A percentile compares a stretch with the other conserved stretches of the same genome.
Evolutionary conservation across 1,140 invertebrate genomes (phyloP).

Genomic region (Diorhabda sublineata): DNA sequence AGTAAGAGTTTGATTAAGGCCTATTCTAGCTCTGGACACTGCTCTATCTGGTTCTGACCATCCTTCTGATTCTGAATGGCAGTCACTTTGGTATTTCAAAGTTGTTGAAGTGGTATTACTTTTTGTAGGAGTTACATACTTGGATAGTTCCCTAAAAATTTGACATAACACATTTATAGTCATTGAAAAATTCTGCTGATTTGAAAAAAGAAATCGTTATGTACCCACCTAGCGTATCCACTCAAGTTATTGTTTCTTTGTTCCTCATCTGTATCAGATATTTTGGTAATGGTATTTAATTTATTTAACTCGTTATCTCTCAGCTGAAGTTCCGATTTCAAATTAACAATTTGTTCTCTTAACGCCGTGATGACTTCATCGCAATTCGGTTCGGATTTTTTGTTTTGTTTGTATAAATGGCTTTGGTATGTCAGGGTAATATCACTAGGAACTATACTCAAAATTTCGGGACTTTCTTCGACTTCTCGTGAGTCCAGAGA

Average conservation of each 20-base stretch:
- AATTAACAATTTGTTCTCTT: conserved; percentile 44
- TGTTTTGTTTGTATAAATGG: conserved; percentile 40
- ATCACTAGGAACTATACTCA: conserved; percentile 36
- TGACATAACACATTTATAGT: background rate
- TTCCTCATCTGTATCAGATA: conserved; percentile 15
- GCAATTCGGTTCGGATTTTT: conserved; percentile 31
- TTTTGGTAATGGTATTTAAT: conserved; percentile 26
- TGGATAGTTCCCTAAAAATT: background rate
- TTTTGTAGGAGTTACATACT: conserved; percentile 15
- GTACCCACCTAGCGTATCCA: background rate
- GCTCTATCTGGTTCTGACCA: conserved; percentile 81
- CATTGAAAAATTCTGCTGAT: background rate
- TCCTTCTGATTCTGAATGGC: conserved; percentile 65
- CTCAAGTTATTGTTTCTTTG: conserved; percentile 4
- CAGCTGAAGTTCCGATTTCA: conserved; percentile 49
- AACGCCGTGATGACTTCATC: conserved; percentile 41
- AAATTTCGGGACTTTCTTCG: conserved; percentile 25
- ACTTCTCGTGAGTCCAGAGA: conserved; percentile 25
- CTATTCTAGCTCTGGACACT: conserved; percentile 56
- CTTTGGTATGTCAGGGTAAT: conserved; percentile 40
- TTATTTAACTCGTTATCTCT: conserved; percentile 48
- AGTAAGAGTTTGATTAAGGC: conserved; percentile 24
- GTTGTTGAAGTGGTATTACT: conserved; percentile 29
- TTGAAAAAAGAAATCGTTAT: background rate
- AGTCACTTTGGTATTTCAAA: conserved; percentile 31